Base-by-base conservation (phyloP, 2,113 vertebrate species). In the Carassius carassius region DNA sequence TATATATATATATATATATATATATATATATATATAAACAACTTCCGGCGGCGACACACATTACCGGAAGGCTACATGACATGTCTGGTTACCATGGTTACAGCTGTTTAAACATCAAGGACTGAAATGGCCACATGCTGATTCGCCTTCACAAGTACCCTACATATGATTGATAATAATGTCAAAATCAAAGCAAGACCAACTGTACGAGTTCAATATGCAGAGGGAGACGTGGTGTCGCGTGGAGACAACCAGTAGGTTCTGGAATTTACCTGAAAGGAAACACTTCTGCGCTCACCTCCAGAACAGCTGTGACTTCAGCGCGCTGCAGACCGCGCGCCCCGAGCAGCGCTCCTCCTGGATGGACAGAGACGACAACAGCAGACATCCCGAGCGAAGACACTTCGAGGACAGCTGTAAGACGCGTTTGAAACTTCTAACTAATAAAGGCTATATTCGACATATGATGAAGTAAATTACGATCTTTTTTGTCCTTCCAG, bases 161-260 rank as follows among this genome's bases (percentile, higher is more conserved):
- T 47, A 37, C 19, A 3, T n/a, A 63, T 5, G 7, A 41, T 21
- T 9, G 2, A 21, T 12, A 54, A 51, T 6, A 54, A 95, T 92
- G 91, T 84, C 86, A 1, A 83, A 47, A 1, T 23, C 2, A 2
- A 85, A 82, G 16, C 89, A 86, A 75, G 84, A 8, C 21, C 76
- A 90, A 5, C 84, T 95, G 14, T 81, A 92, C 76, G 90, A 93
- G 69, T 63, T 93, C 3, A 95, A 96, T 21, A 84, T 88, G 85
- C 87, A 58, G 37, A 92, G 93, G 74, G 95, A 97, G 69, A 92
- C 94, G 0, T 92, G 94, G 92, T 96, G 96, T 70, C 89, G 89
- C 75, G 93, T 95, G 84, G 95, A 96, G 86, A 62, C 21, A 47
- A 86, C 67, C 58, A 91, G 90, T 35, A 85, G 85, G 79, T 81